Base-by-base conservation (phyloP, 2,113 vertebrate species). In the Megaceryle maxima region DNA sequence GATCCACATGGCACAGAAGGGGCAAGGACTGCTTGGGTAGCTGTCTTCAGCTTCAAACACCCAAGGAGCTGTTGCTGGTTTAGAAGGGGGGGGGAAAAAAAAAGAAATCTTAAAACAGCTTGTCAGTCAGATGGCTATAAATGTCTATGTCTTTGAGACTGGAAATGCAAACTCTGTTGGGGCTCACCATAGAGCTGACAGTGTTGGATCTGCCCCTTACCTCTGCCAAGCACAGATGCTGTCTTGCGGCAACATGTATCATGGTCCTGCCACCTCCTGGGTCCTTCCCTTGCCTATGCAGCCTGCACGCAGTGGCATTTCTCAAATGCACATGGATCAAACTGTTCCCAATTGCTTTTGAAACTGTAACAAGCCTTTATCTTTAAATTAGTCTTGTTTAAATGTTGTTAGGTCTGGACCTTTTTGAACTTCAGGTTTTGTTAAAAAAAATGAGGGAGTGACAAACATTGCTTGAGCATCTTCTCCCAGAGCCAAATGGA, bases 161-260 rank as follows among this genome's bases (percentile, higher is more conserved):
- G n/a, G 39, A 48, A 73, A 25, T 66, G 59, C 46, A 31, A 64
- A 21, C 67, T 31, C 53, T 0, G 8, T 25, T 28, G 39, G 50
- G 28, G 10, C 64, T 90, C 59, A 87, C 56, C 46, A 43, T 41
- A 55, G 69, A 62, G 39, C 57, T 69, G 80, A 41, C 4, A 2
- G 24, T 46, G 68, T 59, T 80, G 67, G 55, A 77, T 73, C 59
- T 92, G 37, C n/a, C 33, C 44, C 43, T 70, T 37, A n/a, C 3
- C 56, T 83, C 78, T 72, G 53, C 51, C 25, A 20, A 21, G 73
- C 69, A 62, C 62, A 75, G 77, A 10, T 19, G 25, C 28, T 18
- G 1, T 60, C 48, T 84, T 11, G 3, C 1, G 4, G 35, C 5
- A 6, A 3, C 33, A 35, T 29, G 53, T n/a, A 6, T 68, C 4